Conservation (phyloP, 2,888 invertebrate genomes). For the Strigamia maritima region DNA sequence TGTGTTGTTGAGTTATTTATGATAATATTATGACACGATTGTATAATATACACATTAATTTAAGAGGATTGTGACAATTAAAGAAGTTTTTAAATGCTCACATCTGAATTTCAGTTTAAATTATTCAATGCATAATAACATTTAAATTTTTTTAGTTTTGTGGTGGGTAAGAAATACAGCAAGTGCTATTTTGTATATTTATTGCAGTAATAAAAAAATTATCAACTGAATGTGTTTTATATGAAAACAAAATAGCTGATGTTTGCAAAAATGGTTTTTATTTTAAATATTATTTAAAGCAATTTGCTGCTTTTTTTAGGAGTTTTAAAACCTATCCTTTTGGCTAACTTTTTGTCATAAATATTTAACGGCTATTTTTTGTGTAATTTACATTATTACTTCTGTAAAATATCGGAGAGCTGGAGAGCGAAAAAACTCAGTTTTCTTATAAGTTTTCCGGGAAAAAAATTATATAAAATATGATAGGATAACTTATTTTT, state of each 20-base stretch:
- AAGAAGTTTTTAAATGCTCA: no score
- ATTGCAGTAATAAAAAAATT: neutral
- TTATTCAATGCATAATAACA: no score
- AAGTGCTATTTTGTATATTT: no score
- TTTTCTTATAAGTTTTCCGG: neutral
- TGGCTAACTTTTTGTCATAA: neutral
- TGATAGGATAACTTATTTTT: neutral
- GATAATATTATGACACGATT: no score
- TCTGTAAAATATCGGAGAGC: neutral
- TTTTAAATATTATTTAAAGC: conserved; percentile 26
- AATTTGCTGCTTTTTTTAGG: neutral
- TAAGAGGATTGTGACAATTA: no score
- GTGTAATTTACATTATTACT: neutral
- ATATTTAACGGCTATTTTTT: conserved; percentile 13
- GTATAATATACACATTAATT: no score
- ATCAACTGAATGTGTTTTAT: neutral
- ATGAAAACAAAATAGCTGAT: neutral
- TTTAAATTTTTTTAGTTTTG: no score
- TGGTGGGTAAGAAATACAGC: no score
- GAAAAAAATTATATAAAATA: conserved; percentile 7
- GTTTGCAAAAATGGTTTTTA: neutral
- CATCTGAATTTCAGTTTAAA: no score
- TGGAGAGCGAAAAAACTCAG: neutral
- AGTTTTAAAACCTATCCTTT: neutral
- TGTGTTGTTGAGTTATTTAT: no score